These are phyloP conservation scores for Clistopyga incitator DNA, from an alignment of 2,888 invertebrate genomes.

Conservation along the genomic window DNA sequence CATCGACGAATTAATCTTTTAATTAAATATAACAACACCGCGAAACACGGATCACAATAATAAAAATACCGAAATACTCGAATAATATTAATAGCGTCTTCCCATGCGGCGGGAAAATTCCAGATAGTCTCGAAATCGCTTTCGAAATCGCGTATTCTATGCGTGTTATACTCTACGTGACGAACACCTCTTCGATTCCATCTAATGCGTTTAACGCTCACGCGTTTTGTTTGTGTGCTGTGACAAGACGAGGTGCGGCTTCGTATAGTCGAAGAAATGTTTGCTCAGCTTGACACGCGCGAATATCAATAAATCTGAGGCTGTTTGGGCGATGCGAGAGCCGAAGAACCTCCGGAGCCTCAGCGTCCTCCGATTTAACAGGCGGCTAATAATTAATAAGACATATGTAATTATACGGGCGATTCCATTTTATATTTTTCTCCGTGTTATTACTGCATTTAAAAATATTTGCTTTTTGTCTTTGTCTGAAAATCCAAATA, in stretches of 20 bases:
- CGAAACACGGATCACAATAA: not conserved
- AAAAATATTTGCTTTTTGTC: too few relatives aligned
- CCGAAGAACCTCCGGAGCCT: constrained; percentile 7
- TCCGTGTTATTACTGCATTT: too few relatives aligned
- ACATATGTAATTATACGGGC: not conserved
- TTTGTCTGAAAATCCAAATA: too few relatives aligned
- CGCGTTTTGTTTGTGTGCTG: not conserved
- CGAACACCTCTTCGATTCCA: constrained; percentile 6
- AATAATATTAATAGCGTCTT: constrained; percentile 1
- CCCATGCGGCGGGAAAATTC: constrained; percentile 10
- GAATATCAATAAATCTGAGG: not conserved
- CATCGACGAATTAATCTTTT: not conserved
- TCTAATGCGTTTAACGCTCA: not conserved
- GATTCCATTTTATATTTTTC: too few relatives aligned
- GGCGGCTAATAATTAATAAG: constrained; percentile 16
- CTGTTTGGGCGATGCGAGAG: not conserved
- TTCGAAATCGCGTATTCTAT: constrained; percentile 16
- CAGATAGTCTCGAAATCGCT: not conserved
- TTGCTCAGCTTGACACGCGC: not conserved
- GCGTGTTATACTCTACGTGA: not conserved
- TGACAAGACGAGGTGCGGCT: not conserved
- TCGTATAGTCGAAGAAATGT: not conserved
- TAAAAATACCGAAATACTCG: not conserved
- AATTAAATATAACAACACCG: not conserved
- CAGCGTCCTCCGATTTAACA: constrained; percentile 12